Evolutionary conservation across 2,888 invertebrate species (phyloP), one percentile per base, ranked within the genome.

Genomic region (Orthosia gothica): DNA sequence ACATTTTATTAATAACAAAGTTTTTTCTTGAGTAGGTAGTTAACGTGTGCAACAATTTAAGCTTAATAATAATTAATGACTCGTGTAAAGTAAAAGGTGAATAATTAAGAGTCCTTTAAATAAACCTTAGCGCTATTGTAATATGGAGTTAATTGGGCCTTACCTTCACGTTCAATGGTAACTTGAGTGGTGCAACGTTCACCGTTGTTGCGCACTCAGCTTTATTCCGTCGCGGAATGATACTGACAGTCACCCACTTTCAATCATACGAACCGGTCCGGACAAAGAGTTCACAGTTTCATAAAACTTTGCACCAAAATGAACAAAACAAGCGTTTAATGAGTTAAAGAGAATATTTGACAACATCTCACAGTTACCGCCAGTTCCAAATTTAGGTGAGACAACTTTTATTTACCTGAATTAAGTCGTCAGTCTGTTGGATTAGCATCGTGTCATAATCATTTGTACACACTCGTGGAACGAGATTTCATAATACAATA

Each of bases 81-180:
- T 74, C 68, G 70, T 70, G 70, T 79, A 76, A n/a, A 83, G 82
- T 84, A 87, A 87, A 88, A 87, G 81, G 80, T 82, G 71, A 85
- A 80, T 89, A 88, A 89, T 88, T 89, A 88, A 81, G 63, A 73
- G 71, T 73, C 57, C 74, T 74, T 84, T 69, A 83, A 84, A 79
- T 2, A 86, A 85, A 77, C 79, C 79, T 79, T 88, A 86, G 86
- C 83, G 85, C 85, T 90, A 89, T 92, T 91, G 91, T 89, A 88
- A 90, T 92, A 92, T 91, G 90, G 88, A 92, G 86, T 91, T 93
- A 93, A 94, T 94, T 93, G 93, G 90, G 80, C 86, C 88, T 94
- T 92, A 93, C 94, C 95, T 95, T 94, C 93, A 88, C 89, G 92
- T 93, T 94, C 94, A 95, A 95, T 95, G 94, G 91, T 93, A 93